Base-by-base conservation (phyloP, 2,797 vertebrate species). In the Pipistrellus pipistrellus region DNA sequence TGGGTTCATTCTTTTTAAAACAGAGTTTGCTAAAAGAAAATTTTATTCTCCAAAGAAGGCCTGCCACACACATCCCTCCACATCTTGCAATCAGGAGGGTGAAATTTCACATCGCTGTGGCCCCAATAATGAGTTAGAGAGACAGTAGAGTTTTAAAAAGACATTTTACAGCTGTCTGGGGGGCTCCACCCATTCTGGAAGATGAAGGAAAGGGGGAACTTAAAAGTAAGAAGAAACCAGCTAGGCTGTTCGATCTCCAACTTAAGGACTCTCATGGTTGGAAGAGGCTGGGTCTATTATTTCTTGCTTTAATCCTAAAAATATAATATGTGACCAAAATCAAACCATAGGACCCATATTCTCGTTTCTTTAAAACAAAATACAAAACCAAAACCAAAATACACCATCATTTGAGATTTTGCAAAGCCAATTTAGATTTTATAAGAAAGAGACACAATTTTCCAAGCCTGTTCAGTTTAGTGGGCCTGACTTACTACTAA, bases 1-100 rank as follows among this genome's bases (percentile, higher is more conserved):
- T 68, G 62, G 75, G 73, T 87, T 91, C 85, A 82, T 82, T 62
- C 53, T 84, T 86, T 89, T 64, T 80, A 69, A 90, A 92, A 72
- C 35, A 88, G 91, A 66, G 44, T 77, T 91, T 72, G 82, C 78
- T 86, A 69, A 91, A 85, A 89, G 77, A 64, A 32, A 89, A 72
- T 48, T 68, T 62, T 76, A 14, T 14, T 48, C 4, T 71, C 41
- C 32, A 57, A 41, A 57, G 81, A 41, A 76, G 59, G 18, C 30
- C 78, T 76, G 44, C 57, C 83, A 76, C 53, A 59, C 48, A 51
- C 32, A 38, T 4, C 48, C 15, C 13, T 66, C 32, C 75, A 8
- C 10, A 48, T 71, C 25, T 66, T 77, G 59, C 30, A 80, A 69
- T 17, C 46, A 25, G 55, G 38, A 75, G 13, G 30, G 17, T 1